phyloP scores from a whole-genome alignment of 2,113 vertebrate species.

The Sinocyclocheilus anshuiensis region DNA sequence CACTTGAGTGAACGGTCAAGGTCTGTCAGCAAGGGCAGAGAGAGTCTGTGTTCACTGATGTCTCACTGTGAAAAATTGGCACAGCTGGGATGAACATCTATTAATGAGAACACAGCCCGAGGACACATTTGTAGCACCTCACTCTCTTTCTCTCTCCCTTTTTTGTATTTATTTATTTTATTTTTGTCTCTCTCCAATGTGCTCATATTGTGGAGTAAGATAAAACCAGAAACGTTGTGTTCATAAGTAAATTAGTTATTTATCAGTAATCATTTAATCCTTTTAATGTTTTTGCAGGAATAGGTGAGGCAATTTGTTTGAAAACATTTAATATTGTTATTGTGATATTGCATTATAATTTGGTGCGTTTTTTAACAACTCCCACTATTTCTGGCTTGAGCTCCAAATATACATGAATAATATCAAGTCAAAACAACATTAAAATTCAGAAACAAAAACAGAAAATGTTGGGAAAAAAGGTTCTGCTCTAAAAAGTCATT shows the following conservation, averaged over 20 bases:
- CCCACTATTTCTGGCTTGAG: neutral
- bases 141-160: too few species aligned
- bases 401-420: neutral
- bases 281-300: neutral
- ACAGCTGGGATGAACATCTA: slow-evolving; percentile 39
- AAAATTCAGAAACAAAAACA: too few species aligned
- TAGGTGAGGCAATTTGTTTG: neutral
- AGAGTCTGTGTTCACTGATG: neutral
- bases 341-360: neutral
- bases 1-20: neutral
- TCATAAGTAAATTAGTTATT: neutral
- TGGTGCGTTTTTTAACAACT: neutral
- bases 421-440: neutral
- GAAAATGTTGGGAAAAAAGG: neutral
- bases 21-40: slow-evolving; percentile 24
- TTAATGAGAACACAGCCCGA: slow-evolving; percentile 37
- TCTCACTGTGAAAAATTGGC: slow-evolving; percentile 18
- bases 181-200: too few species aligned
- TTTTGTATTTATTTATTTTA: too few species aligned
- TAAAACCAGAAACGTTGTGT: slow-evolving; percentile 4
- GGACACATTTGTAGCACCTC: neutral
- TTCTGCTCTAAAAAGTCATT: slow-evolving; percentile 2
- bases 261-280: neutral
- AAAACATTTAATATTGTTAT: too few species aligned
- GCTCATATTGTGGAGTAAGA: neutral